phyloP scores from a whole-genome alignment of 2,113 vertebrate species.

The Protomyctophum bolini region DNA sequence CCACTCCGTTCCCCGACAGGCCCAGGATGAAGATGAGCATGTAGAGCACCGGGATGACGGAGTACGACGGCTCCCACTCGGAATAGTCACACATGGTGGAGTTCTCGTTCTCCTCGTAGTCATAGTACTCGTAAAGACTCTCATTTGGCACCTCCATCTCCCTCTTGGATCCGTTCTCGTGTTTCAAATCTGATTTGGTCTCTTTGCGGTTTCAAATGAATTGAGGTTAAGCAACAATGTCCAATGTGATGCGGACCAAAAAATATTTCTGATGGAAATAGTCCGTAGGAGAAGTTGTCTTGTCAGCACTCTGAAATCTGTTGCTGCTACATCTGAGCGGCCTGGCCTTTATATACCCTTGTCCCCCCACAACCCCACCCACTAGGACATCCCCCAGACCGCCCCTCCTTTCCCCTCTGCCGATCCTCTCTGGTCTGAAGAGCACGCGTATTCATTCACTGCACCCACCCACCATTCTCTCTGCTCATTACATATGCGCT shows the following conservation, averaged over 20 bases:
- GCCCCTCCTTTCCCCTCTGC: slow-evolving; percentile 18
- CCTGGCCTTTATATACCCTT: slow-evolving; percentile 67
- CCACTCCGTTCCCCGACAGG: slow-evolving; percentile 85
- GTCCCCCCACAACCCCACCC: slow-evolving; percentile 5
- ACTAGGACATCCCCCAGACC: slow-evolving; percentile 17
- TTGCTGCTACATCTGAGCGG: slow-evolving; percentile 45
- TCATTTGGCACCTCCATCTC: slow-evolving; percentile 51
- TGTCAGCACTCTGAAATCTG: slow-evolving; percentile 41
- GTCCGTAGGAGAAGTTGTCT: no score
- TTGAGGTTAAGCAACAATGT: no score
- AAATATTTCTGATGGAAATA: neutral
- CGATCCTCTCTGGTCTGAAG: slow-evolving; percentile 21
- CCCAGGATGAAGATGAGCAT: slow-evolving; percentile 88
- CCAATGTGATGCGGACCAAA: neutral
- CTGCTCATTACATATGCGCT: slow-evolving; percentile 27
- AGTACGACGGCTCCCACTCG: slow-evolving; percentile 83
- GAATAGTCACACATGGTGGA: slow-evolving; percentile 76
- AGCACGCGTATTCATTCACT: slow-evolving; percentile 4
- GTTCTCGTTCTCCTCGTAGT: slow-evolving; percentile 64
- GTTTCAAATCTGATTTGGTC: no score
- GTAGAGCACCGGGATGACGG: slow-evolving; percentile 85
- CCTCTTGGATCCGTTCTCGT: slow-evolving; percentile 5
- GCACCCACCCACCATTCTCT: slow-evolving; percentile 21
- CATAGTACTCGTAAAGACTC: slow-evolving; percentile 51
- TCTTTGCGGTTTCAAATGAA: no score